A percentile compares a stretch with the other conserved stretches of the same genome.
Evolutionary conservation across 2,797 vertebrate species (phyloP).

Genomic region (Acrocephalus scirpaceus): DNA sequence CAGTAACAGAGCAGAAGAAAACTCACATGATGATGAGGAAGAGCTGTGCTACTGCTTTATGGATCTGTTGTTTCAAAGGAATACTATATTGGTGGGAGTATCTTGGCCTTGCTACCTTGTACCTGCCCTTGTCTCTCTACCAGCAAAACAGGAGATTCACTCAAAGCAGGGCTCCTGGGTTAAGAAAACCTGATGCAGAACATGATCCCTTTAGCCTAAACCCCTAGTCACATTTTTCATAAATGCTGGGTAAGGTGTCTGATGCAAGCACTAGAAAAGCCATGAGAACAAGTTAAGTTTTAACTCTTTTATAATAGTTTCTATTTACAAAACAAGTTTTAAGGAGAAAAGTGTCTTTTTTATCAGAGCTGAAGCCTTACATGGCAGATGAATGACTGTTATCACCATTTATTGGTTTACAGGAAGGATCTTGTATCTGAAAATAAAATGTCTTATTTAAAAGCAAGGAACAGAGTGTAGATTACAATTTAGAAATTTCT

Average conservation of each 20-base stretch:
- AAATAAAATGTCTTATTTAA: background rate
- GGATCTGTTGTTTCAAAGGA: background rate
- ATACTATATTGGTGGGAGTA: background rate
- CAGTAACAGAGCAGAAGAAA: background rate
- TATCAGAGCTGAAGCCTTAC: background rate
- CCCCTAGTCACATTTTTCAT: background rate
- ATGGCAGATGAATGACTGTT: background rate
- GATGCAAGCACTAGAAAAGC: background rate
- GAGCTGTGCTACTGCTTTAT: background rate
- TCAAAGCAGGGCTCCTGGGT: background rate
- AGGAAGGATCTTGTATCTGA: background rate
- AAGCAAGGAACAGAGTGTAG: background rate
- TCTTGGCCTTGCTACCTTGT: background rate
- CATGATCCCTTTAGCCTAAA: background rate
- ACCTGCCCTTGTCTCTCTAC: background rate
- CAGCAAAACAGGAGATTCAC: background rate
- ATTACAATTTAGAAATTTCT: background rate
- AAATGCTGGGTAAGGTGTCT: background rate
- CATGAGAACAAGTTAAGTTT: background rate
- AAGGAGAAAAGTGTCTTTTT: background rate
- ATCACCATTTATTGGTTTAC: background rate
- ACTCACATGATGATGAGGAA: background rate
- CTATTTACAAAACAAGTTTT: background rate
- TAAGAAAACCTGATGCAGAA: background rate
- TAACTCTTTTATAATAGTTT: background rate